Conservation (phyloP, 2,797 vertebrate species). For the Urophycis tenuis region DNA sequence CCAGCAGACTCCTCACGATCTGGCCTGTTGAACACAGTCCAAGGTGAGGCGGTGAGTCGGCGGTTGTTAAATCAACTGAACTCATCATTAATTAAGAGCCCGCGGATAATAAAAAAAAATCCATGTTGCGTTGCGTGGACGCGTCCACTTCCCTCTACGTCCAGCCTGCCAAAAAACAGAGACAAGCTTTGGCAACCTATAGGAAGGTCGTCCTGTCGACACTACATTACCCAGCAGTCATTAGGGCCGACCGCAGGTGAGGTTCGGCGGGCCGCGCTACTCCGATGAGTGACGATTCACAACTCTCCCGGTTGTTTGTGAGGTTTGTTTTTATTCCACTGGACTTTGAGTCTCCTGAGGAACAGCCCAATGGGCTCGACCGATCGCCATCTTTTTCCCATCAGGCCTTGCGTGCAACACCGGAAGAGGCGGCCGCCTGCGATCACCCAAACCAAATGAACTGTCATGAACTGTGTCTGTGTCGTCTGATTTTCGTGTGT, state of each 20-base stretch:
- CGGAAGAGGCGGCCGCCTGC: not conserved
- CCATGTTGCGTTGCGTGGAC: not conserved
- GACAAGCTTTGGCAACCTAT: not conserved
- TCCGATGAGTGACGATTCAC: not conserved
- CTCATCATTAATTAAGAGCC: constrained; percentile 54
- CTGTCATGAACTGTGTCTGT: too few species aligned
- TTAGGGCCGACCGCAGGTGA: not conserved
- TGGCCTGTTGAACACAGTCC: constrained; percentile 38
- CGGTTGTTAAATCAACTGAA: constrained; percentile 28
- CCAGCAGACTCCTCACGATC: constrained; percentile 33
- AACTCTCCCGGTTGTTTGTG: not conserved
- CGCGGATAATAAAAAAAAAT: constrained; percentile 27
- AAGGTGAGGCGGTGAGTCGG: constrained; percentile 40
- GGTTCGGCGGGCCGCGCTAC: not conserved
- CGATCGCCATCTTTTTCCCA: not conserved
- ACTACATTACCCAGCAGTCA: constrained; percentile 27
- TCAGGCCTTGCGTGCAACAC: not conserved
- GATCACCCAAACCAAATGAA: too few species aligned
- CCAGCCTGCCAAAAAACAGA: not conserved
- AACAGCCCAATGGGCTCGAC: not conserved
- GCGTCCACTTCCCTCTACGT: constrained; percentile 15
- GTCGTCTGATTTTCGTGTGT: too few species aligned
- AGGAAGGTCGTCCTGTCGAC: constrained; percentile 6
- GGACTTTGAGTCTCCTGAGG: not conserved
- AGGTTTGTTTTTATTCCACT: not conserved